Evolutionary conservation across 2,113 vertebrate genomes (phyloP), one percentile per base, ranked within the genome.

Genomic region (Antennarius striatus): DNA sequence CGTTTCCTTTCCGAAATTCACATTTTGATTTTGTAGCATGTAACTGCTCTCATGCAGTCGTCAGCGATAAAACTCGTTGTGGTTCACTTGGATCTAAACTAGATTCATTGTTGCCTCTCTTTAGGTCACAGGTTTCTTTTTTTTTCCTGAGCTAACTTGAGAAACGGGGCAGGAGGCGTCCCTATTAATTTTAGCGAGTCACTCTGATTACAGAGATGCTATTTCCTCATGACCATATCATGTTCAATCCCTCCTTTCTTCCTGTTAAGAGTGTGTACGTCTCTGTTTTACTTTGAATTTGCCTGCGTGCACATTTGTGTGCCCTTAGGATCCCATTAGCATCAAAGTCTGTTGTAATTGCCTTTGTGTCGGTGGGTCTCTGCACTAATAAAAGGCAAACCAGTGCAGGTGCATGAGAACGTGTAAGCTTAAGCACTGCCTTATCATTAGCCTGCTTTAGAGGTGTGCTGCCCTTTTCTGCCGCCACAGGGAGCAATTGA

Each of bases 281-380:
- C 16, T 50, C 6, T 55, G 17, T 62, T 36, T 36, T 36, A 13
- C 14, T 7, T 15, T 50, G 58, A 43, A 30, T 75, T 7, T 57
- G 51, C 29, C 46, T 51, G 42, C 64, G 61, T 65, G 58, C 40
- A 29, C 17, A 55, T 83, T 46, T 65, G 50, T 17, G 56, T 64
- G 51, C 65, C 73, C 64, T 75, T 47, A 73, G 56, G 73, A 83
- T 75, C 74, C 63, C 61, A 56, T 85, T 73, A 78, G 82, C 73
- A 86, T 88, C 86, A 86, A 85, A 88, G 80, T 84, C 65, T 78
- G 63, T 54, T 58, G 73, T 86, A 83, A 79, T 85, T 90, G 78
- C 83, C 86, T 88, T 86, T 88, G 85, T 87, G 85, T 89, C 72
- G 12, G 73, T 52, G 65, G 73, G 77, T 81, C 79, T 85, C 80